These are phyloP conservation scores for Andrena hattorfiana DNA, from an alignment of 2,888 invertebrate species.

Conservation along the genomic window DNA sequence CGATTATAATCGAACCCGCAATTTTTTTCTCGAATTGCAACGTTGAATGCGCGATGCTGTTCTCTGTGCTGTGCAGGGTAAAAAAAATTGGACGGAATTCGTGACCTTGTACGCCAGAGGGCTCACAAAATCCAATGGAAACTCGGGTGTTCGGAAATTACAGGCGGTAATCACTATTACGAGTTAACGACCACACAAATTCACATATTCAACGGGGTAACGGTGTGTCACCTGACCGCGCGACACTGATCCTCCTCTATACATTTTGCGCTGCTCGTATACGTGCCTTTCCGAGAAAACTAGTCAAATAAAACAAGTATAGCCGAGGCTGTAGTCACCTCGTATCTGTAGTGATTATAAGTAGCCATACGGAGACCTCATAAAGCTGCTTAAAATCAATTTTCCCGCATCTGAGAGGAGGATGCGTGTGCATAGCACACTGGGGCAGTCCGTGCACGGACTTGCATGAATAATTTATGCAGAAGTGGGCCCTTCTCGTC, in stretches of 20 bases:
- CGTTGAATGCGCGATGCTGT: neutral
- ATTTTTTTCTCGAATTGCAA: slow-evolving; percentile 3
- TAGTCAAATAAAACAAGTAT: neutral
- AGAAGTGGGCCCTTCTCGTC: slow-evolving; percentile 70
- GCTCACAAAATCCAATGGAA: slow-evolving; percentile 46
- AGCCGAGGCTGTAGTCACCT: neutral
- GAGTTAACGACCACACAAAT: slow-evolving; percentile 62
- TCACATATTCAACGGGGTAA: slow-evolving; percentile 60
- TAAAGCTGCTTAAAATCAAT: slow-evolving; percentile 23
- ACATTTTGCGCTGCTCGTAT: slow-evolving; percentile 1
- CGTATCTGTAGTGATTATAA: neutral
- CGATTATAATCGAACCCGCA: neutral
- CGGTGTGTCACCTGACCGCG: slow-evolving; percentile 51
- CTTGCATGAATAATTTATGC: slow-evolving; percentile 76
- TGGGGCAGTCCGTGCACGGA: slow-evolving; percentile 15
- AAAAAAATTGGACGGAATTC: neutral
- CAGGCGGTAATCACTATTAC: slow-evolving; percentile 69
- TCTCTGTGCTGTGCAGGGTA: too few relatives aligned
- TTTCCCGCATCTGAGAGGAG: slow-evolving; percentile 25
- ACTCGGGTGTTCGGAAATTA: slow-evolving; percentile 61
- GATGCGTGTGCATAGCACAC: slow-evolving; percentile 15
- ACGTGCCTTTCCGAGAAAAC: neutral
- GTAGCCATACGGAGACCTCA: neutral
- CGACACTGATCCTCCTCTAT: slow-evolving; percentile 52
- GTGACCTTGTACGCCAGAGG: neutral